Base-by-base conservation (phyloP, 2,888 invertebrate genomes). In the Serripes groenlandicus region DNA sequence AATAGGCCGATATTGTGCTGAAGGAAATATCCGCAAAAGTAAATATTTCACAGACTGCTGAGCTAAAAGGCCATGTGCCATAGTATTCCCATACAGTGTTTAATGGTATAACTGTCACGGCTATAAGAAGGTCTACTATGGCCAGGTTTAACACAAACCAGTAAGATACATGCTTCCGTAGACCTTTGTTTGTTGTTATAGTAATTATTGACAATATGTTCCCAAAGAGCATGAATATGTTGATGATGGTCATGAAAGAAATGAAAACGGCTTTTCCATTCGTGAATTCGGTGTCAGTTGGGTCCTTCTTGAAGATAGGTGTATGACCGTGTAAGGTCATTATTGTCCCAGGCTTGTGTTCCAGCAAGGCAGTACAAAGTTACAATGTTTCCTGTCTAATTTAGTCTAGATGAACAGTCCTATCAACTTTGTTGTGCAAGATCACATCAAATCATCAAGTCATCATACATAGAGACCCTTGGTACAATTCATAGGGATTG, bases 111-210 rank as follows among this genome's bases (percentile, higher is more conserved):
- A 89, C 88, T 3, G 84, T 84, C 0, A 87, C 34, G 0, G 89
- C 80, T 52, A 89, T 89, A 11, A 87, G 34, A 34, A 89, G 54
- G 60, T 90, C 90, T 15, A 86, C 83, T 28, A 89, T 69, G 3
- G 90, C 89, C 32, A 90, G 75, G 56, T 89, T 89, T 37, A 90
- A 71, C 30, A 90, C 90, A 83, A 89, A 84, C 87, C 86, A 89
- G 83, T 90, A 90, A 35, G 88, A 90, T 1, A 83, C 83, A 37
- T 81, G 70, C 30, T 77, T 68, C 2, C 88, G 75, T 54, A 90
- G 75, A 52, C 54, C 78, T 9, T 26, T 64, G 32, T 82, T 88
- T n/a, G 62, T 62, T 26, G 78, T 49, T n/a, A 90, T 90, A 18
- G 89, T 89, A 26, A 85, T 71, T n/a, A 89, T 89, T 11, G 90